Evolutionary conservation across 2,797 vertebrate species (phyloP).

Genomic region (Cyclopterus lumpus): DNA sequence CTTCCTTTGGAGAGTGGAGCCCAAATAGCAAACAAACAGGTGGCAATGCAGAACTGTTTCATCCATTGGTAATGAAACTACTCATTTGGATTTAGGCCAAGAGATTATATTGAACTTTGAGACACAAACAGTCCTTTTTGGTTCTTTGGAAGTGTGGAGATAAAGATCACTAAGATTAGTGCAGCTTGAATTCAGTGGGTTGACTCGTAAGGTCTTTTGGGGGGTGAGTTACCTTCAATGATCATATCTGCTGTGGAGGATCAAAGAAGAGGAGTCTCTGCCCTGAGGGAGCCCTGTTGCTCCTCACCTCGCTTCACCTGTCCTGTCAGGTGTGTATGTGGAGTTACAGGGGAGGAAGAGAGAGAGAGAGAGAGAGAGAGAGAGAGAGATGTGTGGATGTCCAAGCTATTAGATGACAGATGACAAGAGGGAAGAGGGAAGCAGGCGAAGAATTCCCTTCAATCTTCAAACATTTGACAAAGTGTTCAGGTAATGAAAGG

Average conservation of each 20-base stretch:
- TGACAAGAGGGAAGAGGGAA: conserved; percentile 10
- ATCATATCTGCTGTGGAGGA: conserved; percentile 82
- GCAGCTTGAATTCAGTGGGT: conserved; percentile 58
- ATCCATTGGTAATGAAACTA: conserved; percentile 56
- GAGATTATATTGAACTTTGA: conserved; percentile 60
- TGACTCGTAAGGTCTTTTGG: conserved; percentile 41
- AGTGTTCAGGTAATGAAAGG: conserved; percentile 22
- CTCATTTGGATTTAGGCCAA: conserved; percentile 64
- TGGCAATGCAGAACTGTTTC: conserved; percentile 55
- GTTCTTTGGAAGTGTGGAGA: conserved; percentile 66
- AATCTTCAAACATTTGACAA: conserved; percentile 22
- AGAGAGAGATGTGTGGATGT: neutral
- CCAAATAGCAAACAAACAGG: conserved; percentile 63
- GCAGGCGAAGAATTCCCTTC: conserved; percentile 5
- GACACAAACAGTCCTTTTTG: conserved; percentile 47
- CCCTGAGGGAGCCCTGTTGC: conserved; percentile 70
- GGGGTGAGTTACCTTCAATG: conserved; percentile 58
- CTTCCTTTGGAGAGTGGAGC: conserved; percentile 40
- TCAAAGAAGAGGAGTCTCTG: conserved; percentile 76
- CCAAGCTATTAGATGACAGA: conserved; percentile 9
- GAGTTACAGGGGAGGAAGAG: conserved; percentile 9
- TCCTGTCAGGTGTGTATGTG: conserved; percentile 52
- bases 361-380: neutral
- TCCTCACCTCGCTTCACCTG: conserved; percentile 64
- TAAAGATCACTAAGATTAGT: conserved; percentile 79